Conservation (phyloP, 2,113 vertebrate species). For the Dissostichus mawsoni region DNA sequence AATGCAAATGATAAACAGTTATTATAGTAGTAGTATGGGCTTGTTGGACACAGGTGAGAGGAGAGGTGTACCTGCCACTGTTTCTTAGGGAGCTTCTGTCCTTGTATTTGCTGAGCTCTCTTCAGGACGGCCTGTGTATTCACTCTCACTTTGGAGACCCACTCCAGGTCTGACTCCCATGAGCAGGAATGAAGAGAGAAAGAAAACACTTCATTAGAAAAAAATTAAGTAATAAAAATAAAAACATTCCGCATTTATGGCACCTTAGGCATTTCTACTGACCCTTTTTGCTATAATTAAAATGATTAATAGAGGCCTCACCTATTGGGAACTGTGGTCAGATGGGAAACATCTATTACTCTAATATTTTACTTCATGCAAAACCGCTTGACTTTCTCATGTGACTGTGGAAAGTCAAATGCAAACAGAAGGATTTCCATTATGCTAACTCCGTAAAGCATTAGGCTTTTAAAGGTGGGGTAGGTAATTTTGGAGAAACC, state of each 20-base stretch:
- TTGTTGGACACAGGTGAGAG: neutral
- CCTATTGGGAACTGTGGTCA: neutral
- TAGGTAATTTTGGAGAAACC: too few relatives aligned
- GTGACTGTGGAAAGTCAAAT: neutral
- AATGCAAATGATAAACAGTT: neutral
- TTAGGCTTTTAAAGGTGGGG: neutral
- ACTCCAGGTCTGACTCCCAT: conserved; percentile 86
- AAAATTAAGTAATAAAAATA: neutral
- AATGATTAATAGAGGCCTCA: neutral
- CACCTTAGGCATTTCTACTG: too few relatives aligned
- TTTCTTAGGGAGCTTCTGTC: conserved; percentile 86
- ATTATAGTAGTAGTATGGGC: too few relatives aligned
- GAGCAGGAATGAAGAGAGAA: neutral
- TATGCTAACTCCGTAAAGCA: neutral
- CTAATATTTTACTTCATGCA: neutral
- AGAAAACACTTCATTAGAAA: neutral
- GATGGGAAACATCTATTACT: neutral
- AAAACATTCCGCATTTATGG: too few relatives aligned
- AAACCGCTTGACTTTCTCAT: neutral
- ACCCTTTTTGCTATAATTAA: too few relatives aligned
- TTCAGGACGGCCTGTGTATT: conserved; percentile 92
- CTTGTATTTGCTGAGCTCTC: conserved; percentile 89
- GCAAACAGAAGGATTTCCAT: neutral
- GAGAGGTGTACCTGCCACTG: conserved; percentile 90
- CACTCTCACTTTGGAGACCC: conserved; percentile 89